Base-by-base conservation (phyloP, 1,140 invertebrate species). In the Meloidogyne hapla region DNA sequence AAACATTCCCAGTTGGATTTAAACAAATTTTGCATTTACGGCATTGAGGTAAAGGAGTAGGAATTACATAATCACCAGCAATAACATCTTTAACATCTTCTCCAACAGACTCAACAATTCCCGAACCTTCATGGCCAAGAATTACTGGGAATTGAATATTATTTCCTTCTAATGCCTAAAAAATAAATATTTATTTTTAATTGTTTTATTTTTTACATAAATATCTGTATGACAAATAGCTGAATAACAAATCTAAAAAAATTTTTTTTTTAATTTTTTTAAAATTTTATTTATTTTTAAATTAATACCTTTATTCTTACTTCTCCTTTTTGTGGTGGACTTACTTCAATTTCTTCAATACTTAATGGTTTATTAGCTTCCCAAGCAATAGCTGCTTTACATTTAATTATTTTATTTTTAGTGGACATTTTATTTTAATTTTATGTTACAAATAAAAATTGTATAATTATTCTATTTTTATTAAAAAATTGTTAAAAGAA, bases 161-260 rank as follows among this genome's bases (percentile, higher is more conserved):
- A 42, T 76, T 45, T 0, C 74, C 69, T 21, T 38, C 28, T 25
- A 69, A 75, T 48, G 67, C 21, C 62, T 79, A 68, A 73, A 73
- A n/a, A n/a, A n/a, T n/a, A n/a, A 42, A 56, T 25, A 28, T 23
- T 23, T 3, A 61, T 62, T 62, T n/a, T 56, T n/a, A 25, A 56
- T 26, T 26, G 26, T 72, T 72, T 71, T 72, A 23, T 72, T 40
- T 63, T 13, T 88, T 23, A 95, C 97, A 85, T 96, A 97, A 18
- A 93, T 92, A 90, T 99, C 96, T 0, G 96, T 98, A 85, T 98
- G 96, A 87, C 96, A 99, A 18, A 99, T 92, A 64, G 94, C 95
- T 21, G 62, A 26, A 68, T n/a, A 63, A 48, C 25, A 28, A 81
- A 75, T 61, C 70, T 75, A 26, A 74, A 75, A 61, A 10, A 15